A percentile compares a stretch with the other conserved stretches of the same genome.
Conservation (phyloP, 2,888 invertebrate genomes). For the Apodemia hepburni region DNA sequence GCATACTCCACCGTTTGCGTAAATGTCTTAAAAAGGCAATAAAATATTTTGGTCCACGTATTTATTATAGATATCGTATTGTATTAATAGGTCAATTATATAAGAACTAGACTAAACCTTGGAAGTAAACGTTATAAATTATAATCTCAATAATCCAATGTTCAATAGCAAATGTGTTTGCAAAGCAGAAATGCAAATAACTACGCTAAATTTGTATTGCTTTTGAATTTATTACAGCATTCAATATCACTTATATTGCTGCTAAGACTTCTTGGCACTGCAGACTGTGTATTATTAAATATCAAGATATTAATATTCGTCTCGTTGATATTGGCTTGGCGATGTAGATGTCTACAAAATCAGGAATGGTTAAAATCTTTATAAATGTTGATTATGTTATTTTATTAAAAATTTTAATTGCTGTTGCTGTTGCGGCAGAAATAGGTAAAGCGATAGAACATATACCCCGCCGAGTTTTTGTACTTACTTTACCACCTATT, state of each 20-base stretch:
- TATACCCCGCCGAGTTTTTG: too few species aligned
- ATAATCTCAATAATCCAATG: constrained; percentile 3
- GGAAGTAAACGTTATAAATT: neutral
- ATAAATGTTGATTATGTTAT: too few species aligned
- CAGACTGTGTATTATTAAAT: neutral
- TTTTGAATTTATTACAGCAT: constrained; percentile 17
- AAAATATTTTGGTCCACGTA: too few species aligned
- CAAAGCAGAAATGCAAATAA: neutral
- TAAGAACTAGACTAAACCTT: neutral
- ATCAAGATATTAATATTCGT: neutral
- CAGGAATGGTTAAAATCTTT: neutral
- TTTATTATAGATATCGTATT: neutral
- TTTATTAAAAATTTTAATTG: too few species aligned
- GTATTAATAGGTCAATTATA: neutral
- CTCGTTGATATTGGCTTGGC: neutral
- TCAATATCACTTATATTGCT: constrained; percentile 19
- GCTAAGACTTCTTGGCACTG: constrained; percentile 11
- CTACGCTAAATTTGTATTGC: neutral
- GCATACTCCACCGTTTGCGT: too few species aligned
- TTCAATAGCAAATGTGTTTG: neutral
- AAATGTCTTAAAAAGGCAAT: too few species aligned
- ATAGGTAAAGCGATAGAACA: too few species aligned
- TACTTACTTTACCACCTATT: too few species aligned
- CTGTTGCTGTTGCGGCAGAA: too few species aligned
- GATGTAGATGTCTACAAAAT: neutral